Evolutionary conservation across 2,797 vertebrate genomes (phyloP).

Genomic region (Galaxias olidus): DNA sequence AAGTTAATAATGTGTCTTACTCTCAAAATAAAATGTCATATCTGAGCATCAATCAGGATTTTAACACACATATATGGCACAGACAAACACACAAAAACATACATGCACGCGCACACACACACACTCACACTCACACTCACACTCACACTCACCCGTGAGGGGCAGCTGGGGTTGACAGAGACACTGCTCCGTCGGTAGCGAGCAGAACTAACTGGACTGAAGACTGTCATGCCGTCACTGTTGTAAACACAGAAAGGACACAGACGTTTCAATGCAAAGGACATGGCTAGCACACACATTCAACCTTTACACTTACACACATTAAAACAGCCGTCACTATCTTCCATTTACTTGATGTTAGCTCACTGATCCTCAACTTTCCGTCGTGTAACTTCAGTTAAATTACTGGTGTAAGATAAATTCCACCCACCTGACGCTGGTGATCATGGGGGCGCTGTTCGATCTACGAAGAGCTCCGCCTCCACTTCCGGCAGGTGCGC

Average conservation of each 20-base stretch:
- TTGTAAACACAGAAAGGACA: conserved; percentile 10
- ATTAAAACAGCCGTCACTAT: background rate
- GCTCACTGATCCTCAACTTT: too few species aligned
- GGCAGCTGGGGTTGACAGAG: conserved; percentile 79
- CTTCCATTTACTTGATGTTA: too few species aligned
- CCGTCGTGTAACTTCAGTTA: background rate
- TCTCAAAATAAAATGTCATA: too few species aligned
- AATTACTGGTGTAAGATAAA: conserved; percentile 10
- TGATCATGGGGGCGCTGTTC: conserved; percentile 84
- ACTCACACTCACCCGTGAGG: conserved; percentile 65
- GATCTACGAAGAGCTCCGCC: conserved; percentile 78
- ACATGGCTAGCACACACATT: background rate
- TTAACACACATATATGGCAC: too few species aligned
- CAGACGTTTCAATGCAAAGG: background rate
- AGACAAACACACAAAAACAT: too few species aligned
- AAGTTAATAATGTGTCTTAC: background rate
- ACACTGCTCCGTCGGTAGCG: conserved; percentile 80
- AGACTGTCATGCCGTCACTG: conserved; percentile 75
- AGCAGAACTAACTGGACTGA: conserved; percentile 64
- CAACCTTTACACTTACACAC: background rate
- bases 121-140: background rate
- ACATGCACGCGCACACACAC: background rate
- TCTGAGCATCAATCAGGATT: background rate
- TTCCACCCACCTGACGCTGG: conserved; percentile 74
- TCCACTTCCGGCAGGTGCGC: conserved; percentile 71